These are phyloP conservation scores for Stictonetta naevosa DNA, from an alignment of 2,113 vertebrate genomes.

Conservation along the genomic window DNA sequence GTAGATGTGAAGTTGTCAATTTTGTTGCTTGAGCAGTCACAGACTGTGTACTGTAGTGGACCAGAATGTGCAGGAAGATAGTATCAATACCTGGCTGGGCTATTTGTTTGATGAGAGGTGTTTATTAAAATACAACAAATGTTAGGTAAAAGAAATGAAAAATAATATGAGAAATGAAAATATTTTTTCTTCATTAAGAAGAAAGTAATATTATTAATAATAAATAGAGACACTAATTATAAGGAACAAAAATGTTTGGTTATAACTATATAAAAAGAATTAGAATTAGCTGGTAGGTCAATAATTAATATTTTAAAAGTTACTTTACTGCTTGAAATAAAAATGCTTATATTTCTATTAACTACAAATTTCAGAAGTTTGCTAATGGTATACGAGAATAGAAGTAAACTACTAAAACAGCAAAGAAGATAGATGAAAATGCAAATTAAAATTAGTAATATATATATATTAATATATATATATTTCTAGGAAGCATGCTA, in stretches of 20 bases:
- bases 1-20: background rate
- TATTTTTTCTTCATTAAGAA: conserved; percentile 12
- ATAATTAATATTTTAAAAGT: conserved; percentile 74
- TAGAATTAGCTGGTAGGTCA: conserved; percentile 49
- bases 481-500: background rate
- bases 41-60: background rate
- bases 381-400: conserved; percentile 41
- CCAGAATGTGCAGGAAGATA: background rate
- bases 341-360: conserved; percentile 49
- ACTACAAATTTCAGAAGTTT: conserved; percentile 48
- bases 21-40: background rate
- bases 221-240: conserved; percentile 45
- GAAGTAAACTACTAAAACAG: conserved; percentile 8
- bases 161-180: conserved; percentile 7
- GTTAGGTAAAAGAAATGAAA: background rate
- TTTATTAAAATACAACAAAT: background rate
- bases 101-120: background rate
- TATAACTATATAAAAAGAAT: conserved; percentile 61
- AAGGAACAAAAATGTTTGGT: conserved; percentile 49
- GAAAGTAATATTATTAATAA: conserved; percentile 44
- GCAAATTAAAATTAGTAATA: background rate
- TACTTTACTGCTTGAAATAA: conserved; percentile 40
- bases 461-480: too few relatives aligned
- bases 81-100: background rate
- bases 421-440: background rate